Evolutionary conservation across 35 echinoderm and acorn worm genomes (phyloP).

Genomic region (Nesometra sesokonis): DNA sequence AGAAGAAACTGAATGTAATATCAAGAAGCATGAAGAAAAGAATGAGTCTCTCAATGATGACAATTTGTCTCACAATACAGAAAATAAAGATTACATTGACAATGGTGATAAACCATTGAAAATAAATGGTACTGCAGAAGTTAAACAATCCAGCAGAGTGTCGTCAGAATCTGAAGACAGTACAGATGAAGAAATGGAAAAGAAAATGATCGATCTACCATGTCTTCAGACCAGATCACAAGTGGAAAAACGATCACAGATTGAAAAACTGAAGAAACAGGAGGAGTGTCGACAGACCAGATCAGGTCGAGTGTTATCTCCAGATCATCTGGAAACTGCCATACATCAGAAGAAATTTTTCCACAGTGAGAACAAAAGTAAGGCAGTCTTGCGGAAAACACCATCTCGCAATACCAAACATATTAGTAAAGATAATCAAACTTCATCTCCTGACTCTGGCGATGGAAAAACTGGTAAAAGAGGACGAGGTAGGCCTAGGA

Average conservation of each 20-base stretch:
- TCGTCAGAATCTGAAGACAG: not conserved
- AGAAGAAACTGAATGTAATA: not conserved
- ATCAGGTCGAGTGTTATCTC: not conserved
- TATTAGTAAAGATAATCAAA: too few species aligned
- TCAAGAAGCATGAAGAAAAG: not conserved
- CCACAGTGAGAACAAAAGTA: not conserved
- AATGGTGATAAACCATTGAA: not conserved
- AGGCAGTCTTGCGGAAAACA: not conserved
- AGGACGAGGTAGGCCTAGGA: not conserved
- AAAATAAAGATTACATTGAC: too few species aligned
- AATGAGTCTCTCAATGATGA: not conserved
- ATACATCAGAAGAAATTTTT: not conserved
- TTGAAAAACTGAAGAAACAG: too few species aligned
- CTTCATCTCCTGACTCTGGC: not conserved
- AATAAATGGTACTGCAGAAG: not conserved
- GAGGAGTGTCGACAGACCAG: not conserved
- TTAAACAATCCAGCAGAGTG: not conserved
- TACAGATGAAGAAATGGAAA: not conserved
- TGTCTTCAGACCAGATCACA: not conserved
- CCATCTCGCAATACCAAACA: too few species aligned
- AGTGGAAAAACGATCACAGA: not conserved
- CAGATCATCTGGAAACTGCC: not conserved
- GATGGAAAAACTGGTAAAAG: not conserved
- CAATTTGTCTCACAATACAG: too few species aligned
- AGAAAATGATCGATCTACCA: not conserved